Evolutionary conservation across 2,113 vertebrate genomes (phyloP), one percentile per base, ranked within the genome.

Genomic region (Acanthochromis polyacanthus): DNA sequence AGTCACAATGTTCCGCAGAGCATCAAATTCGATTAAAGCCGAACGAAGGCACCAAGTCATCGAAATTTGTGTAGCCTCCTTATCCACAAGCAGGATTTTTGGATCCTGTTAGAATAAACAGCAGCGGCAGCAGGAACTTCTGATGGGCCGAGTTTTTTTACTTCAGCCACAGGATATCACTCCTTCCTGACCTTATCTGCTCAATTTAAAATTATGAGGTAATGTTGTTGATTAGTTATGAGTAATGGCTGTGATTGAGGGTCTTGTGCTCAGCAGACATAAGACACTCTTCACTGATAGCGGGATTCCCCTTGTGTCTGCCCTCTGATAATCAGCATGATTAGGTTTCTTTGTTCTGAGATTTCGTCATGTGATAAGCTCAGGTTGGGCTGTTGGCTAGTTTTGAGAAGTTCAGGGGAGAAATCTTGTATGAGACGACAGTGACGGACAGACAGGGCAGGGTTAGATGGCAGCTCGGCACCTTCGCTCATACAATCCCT

Each of bases 1-100:
- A 93, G 92, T 93, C 93, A 90, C 91, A 92, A 91, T 93, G 90
- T 93, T 93, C 91, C 87, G 75, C 79, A 30, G 62, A 81, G 84
- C 71, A 70, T 85, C 81, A 83, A 90, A 91, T 93, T 64, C 4
- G 57, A 93, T 94, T 92, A 93, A 85, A 86, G 81, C 67, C 17
- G 28, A 79, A 84, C 64, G 83, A 87, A 86, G 80, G 78, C 80
- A 57, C 83, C 84, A 80, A 90, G 82, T 92, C 86, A 83, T 91
- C 78, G 76, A 43, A 89, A 87, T 30, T 6, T 93, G 88, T 89
- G 87, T 84, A 78, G 87, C 71, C 71, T 88, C 82, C 72, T 91
- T 89, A 88, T 93, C 87, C 82, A 16, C 0, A 53, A 40, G 38
- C 65, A 80, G 80, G 30, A 86, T 88, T 90, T 92, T 89, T 86